Evolutionary conservation across 2,113 vertebrate species (phyloP), one percentile per base, ranked within the genome.

Genomic region (Parotia lawesii): DNA sequence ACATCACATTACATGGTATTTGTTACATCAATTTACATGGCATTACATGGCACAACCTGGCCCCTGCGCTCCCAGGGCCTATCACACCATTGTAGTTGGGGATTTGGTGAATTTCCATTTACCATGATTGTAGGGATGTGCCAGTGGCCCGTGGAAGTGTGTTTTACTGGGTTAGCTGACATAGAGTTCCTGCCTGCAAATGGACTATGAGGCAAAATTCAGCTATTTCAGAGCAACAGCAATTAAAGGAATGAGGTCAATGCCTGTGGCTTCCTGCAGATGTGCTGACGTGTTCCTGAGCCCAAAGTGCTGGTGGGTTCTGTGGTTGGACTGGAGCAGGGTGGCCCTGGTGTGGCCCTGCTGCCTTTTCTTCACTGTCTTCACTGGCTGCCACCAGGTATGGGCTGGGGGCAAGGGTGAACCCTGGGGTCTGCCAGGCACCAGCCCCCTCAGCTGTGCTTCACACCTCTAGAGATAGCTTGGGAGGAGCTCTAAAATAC

Each of bases 51-150:
- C 37, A 45, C 47, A 11, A 0, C 4, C 45, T 8, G 37, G 42
- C 16, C n/a, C 23, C 48, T 23, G 37, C 3, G 0, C 18, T 54
- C 47, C 69, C 62, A 18, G 35, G 10, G 38, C 70, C 70, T 18
- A 2, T 27, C 21, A 3, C 50, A 20, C 23, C 24, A 0, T 7
- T 18, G 10, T 3, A 19, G 7, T 0, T 25, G 24, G 7, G 58
- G 17, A 4, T 73, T 37, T 51, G 47, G n/a, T 38, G 54, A 40
- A 31, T 82, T 89, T 35, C 54, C 62, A 8, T 9, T 67, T 11
- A 6, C 29, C 14, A 2, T 9, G 44, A 7, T 4, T 42, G 48
- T n/a, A 53, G 54, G 35, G 44, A 11, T 29, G 28, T n/a, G n/a
- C 25, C 17, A 24, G 22, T 5, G 45, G 57, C n/a, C 33, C 51